Evolutionary conservation across 2,113 vertebrate species (phyloP), one percentile per base, ranked within the genome.

Genomic region (Speoplatyrhinus poulsoni): DNA sequence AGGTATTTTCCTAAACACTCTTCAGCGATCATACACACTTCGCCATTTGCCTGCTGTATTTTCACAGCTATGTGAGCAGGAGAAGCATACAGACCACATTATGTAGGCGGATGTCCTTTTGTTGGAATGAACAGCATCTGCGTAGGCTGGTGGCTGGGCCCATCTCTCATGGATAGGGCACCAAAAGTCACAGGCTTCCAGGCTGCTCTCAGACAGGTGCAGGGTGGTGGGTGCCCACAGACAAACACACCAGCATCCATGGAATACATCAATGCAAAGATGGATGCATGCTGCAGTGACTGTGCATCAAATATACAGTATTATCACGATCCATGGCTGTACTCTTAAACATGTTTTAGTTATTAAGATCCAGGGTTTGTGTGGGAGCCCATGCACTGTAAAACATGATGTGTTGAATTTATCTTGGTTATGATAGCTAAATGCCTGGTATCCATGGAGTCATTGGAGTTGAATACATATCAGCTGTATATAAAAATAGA

Each of bases 51-150:
- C 72, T 17, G 16, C 74, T 70, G 79, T 86, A 73, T 87, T 83
- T 70, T 79, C 72, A 78, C 52, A 49, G 81, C 90, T 84, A 85
- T 68, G 71, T 88, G 89, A 91, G 87, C 84, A 67, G 19, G 81
- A 79, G 85, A 89, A 89, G 88, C 86, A 81, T 87, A 88, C 84
- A 73, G 85, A 86, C 84, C 86, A 84, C 74, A 78, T 63, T 8
- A 76, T 69, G 92, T 93, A 73, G 92, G 92, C 77, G 90, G 85
- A 65, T 85, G 89, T 90, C 88, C 90, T 90, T 87, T 89, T 91
- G 88, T 91, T 88, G 68, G 88, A 79, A 71, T 80, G 84, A 72
- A 64, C 84, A 74, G 86, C 86, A 87, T 82, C 89, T 81, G 88
- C 82, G 88, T 91, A 84, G 90, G 89, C 72, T 77, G 85, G 82